Conservation (phyloP, 2,888 invertebrate species). For the Crocallis elinguaria region DNA sequence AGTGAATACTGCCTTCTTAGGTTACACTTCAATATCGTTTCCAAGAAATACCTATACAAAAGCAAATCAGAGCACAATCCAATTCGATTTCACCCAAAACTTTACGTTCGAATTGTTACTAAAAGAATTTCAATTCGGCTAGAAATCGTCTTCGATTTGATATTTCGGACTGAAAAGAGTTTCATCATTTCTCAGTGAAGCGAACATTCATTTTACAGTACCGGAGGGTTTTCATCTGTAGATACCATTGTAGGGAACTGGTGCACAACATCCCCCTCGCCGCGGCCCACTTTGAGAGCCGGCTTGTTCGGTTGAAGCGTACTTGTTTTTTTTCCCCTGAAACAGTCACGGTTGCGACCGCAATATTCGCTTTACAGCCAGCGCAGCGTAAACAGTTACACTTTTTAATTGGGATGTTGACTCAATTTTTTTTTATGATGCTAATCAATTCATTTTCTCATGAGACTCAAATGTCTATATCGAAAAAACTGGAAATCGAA, state of each 20-base stretch:
- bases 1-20: not conserved
- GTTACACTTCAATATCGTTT: not conserved
- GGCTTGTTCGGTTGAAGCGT: conserved; percentile 36
- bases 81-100: conserved; percentile 13
- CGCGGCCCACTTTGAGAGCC: conserved; percentile 45
- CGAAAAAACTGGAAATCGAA: no score
- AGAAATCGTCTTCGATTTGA: conserved; percentile 14
- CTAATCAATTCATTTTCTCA: no score
- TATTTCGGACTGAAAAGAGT: conserved; percentile 16
- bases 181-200: conserved; percentile 33
- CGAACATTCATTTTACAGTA: conserved; percentile 36
- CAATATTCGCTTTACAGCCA: conserved; percentile 8
- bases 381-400: conserved; percentile 7
- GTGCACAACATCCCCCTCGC: conserved; percentile 49
- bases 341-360: conserved; percentile 27
- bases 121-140: conserved; percentile 22
- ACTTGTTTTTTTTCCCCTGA: conserved; percentile 38
- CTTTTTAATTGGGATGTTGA: no score
- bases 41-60: conserved; percentile 8
- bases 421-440: no score
- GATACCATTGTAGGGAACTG: conserved; percentile 54
- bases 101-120: conserved; percentile 15
- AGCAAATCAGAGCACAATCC: conserved; percentile 6
- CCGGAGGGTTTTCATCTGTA: conserved; percentile 46
- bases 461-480: no score